A percentile compares a stretch with the other conserved stretches of the same genome.
Conservation (phyloP, 2,113 vertebrate species). For the Harpagus bidentatus region DNA sequence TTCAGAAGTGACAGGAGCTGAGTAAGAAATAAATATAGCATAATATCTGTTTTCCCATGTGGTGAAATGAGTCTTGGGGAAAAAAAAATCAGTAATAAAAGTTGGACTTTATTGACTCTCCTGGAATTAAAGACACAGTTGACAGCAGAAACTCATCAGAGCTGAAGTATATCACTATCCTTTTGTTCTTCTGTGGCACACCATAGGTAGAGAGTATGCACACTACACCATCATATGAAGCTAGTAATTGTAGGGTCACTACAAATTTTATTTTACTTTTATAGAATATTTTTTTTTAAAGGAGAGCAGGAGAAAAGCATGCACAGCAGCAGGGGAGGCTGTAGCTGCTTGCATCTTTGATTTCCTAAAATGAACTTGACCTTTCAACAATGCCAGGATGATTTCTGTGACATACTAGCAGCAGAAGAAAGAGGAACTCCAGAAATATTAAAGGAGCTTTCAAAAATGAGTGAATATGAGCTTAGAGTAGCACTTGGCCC, state of each 20-base stretch:
- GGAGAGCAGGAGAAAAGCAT: neutral
- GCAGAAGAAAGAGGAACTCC: neutral
- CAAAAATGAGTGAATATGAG: neutral
- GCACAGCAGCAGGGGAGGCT: neutral
- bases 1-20: neutral
- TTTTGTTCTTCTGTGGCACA: neutral
- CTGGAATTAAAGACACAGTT: neutral
- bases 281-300: neutral
- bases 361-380: neutral
- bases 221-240: neutral
- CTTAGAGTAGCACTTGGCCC: neutral
- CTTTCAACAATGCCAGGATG: neutral
- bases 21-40: neutral
- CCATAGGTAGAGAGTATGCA: neutral
- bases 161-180: neutral
- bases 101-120: neutral
- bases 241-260: neutral
- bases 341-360: neutral
- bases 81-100: neutral
- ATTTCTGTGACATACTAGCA: neutral
- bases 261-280: neutral
- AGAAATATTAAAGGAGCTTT: neutral
- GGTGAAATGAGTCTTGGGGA: neutral
- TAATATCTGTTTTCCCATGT: neutral
- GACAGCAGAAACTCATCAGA: neutral